Conservation (phyloP, 2,888 invertebrate species). For the Thymelicus acteon region DNA sequence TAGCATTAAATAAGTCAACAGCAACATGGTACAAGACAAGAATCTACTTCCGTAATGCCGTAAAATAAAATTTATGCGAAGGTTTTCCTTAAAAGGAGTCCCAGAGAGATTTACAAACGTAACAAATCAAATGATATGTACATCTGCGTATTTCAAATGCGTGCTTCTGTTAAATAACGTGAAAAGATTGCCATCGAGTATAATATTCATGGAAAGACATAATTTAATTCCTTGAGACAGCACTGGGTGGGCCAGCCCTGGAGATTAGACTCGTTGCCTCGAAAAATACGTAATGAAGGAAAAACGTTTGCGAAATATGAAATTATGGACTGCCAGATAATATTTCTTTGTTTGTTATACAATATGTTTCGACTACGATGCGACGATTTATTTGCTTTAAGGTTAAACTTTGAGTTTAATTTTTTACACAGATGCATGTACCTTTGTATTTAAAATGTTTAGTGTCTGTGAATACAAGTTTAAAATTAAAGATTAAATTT, state of each 20-base stretch:
- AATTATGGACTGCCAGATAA: conserved; percentile 68
- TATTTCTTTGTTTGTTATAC: conserved; percentile 60
- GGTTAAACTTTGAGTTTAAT: neutral
- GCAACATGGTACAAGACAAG: neutral
- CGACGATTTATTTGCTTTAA: neutral
- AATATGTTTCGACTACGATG: conserved; percentile 9
- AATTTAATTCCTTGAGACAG: conserved; percentile 78
- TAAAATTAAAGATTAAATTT: too few species aligned
- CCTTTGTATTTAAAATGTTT: too few species aligned
- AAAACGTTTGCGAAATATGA: conserved; percentile 70
- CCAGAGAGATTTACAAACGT: conserved; percentile 33
- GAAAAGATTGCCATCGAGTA: conserved; percentile 73
- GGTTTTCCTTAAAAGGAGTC: conserved; percentile 6
- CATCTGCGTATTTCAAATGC: conserved; percentile 60
- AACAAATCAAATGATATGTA: conserved; percentile 49
- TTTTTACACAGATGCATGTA: too few species aligned
- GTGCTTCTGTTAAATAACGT: conserved; percentile 58
- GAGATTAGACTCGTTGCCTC: conserved; percentile 74
- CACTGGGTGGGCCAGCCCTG: conserved; percentile 54
- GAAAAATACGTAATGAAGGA: conserved; percentile 73
- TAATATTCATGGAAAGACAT: conserved; percentile 83
- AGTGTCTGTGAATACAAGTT: too few species aligned
- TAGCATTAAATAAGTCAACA: neutral
- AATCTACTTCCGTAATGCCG: neutral
- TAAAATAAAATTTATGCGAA: conserved; percentile 11